Base-by-base conservation (phyloP, 2,113 vertebrate species). In the Myiopsitta monachus region DNA sequence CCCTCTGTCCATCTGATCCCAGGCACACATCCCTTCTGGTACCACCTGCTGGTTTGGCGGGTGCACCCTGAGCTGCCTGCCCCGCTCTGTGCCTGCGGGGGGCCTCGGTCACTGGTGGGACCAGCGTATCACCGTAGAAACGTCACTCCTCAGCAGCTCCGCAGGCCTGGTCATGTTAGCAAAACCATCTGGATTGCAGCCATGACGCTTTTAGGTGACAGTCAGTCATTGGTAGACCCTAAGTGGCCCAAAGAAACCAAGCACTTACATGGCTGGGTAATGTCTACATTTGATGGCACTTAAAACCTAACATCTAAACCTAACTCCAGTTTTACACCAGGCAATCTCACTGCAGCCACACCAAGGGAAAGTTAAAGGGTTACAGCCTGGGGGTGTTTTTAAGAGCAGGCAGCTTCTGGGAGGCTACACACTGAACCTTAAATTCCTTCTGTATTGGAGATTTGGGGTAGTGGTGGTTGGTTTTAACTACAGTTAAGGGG, bases 401-500 rank as follows among this genome's bases (percentile, higher is more conserved):
- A 52, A 47, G 63, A 57, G 11, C 23, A 31, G 10, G 7, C 9
- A 26, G 19, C 8, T 62, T 44, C 63, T 62, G 41, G 24, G 33
- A 43, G 18, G 44, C 31, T 27, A 4, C 21, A 3, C 11, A 17
- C 9, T 31, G 63, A 54, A 18, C 1, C 2, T 43, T 18, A 4
- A 47, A 69, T 31, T 36, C 23, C 18, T 46, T 15, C 78, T 76
- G 22, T 14, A 6, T 9, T 9, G 7, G 33, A 26, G 41, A 55
- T 11, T 5, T 8, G 19, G 8, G 4, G 3, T 4, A 10, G 51
- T 4, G 15, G 1, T 19, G 14, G 2, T 0, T 33, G 11, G 44
- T 75, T 19, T 18, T 39, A 62, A 31, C n/a, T 41, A 11, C 15
- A 39, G 26, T 15, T n/a, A 68, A 59, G 28, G 17, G 49, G n/a